Evolutionary conservation across 2,888 invertebrate genomes (phyloP).

Genomic region (Esperia sulphurella): DNA sequence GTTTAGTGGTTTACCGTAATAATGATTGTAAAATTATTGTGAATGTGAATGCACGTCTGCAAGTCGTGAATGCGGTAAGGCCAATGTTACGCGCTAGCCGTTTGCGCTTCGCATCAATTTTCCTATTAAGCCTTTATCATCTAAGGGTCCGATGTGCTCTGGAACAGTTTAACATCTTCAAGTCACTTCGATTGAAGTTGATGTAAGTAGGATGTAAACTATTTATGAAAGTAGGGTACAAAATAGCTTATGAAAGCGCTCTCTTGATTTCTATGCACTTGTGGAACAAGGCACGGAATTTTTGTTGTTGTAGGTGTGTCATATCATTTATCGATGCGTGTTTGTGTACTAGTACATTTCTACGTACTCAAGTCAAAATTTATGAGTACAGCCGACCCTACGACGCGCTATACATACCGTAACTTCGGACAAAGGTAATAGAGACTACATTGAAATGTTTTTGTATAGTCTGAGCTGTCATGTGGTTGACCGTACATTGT

Average conservation of each 20-base stretch:
- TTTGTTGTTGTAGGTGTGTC: too few species aligned
- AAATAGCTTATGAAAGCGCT: constrained; percentile 30
- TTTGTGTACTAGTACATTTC: background rate
- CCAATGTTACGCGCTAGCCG: constrained; percentile 72
- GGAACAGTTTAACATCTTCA: constrained; percentile 45
- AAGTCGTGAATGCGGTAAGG: constrained; percentile 69
- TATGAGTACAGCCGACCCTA: too few species aligned
- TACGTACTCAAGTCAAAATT: too few species aligned
- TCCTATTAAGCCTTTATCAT: constrained; percentile 68
- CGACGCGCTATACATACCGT: too few species aligned
- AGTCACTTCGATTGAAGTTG: constrained; percentile 50
- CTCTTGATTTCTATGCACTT: constrained; percentile 4
- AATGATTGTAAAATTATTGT: constrained; percentile 37
- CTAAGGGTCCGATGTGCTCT: constrained; percentile 60
- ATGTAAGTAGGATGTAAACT: constrained; percentile 66
- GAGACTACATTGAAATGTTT: too few species aligned
- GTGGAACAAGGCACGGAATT: too few species aligned
- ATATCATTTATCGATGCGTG: background rate
- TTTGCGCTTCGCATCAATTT: constrained; percentile 57
- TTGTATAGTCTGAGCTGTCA: too few species aligned
- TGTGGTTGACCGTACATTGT: background rate
- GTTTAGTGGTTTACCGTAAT: constrained; percentile 50
- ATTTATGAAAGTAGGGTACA: constrained; percentile 55
- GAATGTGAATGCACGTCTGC: constrained; percentile 52
- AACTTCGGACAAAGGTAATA: too few species aligned